phyloP scores from a whole-genome alignment of 2,113 vertebrate species.

The Paracanthobrama guichenoti region DNA sequence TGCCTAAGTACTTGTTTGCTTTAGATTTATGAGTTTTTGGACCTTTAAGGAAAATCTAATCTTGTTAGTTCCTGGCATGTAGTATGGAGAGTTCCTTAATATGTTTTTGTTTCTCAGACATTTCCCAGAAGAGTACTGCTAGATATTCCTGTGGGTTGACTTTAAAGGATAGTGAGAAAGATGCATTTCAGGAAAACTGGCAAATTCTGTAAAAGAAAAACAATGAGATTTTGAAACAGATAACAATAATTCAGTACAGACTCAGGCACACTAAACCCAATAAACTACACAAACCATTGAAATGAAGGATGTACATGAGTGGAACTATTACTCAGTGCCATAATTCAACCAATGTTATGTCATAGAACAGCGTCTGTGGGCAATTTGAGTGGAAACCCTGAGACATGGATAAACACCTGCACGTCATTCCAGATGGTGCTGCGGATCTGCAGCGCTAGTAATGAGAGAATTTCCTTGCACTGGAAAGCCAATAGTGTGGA shows the following conservation, averaged over 20 bases:
- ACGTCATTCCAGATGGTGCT: conserved; percentile 37
- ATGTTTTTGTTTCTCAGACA: conserved; percentile 20
- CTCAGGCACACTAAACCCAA: conserved; percentile 8
- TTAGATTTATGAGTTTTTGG: background rate
- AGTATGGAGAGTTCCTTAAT: conserved; percentile 9
- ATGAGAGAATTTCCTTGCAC: background rate
- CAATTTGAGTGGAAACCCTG: conserved; percentile 45
- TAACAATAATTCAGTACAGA: background rate
- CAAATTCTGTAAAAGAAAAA: conserved; percentile 7
- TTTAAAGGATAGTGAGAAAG: conserved; percentile 30
- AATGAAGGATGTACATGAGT: background rate
- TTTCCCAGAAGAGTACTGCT: conserved; percentile 42
- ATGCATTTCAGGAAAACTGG: conserved; percentile 23
- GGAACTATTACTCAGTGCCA: background rate
- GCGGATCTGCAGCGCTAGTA: background rate
- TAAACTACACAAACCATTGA: conserved; percentile 10
- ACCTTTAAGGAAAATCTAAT: background rate
- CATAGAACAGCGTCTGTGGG: conserved; percentile 21
- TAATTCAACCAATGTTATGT: conserved; percentile 12
- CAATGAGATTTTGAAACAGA: background rate
- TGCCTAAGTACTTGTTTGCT: conserved; percentile 22
- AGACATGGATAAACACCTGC: conserved; percentile 37
- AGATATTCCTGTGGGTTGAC: background rate
- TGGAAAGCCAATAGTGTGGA: background rate
- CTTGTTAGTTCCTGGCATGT: conserved; percentile 18